Evolutionary conservation across 2,888 invertebrate species (phyloP).

Genomic region (Petrolisthes manimaculis): DNA sequence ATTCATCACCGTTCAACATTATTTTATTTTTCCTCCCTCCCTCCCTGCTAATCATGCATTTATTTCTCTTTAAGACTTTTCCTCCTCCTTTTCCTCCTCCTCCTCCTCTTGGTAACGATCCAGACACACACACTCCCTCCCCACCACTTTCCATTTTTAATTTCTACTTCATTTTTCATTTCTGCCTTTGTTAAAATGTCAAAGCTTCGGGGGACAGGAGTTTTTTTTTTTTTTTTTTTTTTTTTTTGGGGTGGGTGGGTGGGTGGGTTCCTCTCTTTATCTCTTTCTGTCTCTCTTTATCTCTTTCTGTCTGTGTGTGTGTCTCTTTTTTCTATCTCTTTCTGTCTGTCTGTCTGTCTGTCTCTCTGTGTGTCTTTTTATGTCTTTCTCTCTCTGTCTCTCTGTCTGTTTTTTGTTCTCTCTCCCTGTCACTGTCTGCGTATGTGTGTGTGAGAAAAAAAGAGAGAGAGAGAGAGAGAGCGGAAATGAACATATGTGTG

Average conservation of each 20-base stretch:
- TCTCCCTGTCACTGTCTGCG: background rate
- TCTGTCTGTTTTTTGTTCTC: background rate
- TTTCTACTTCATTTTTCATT: too few species aligned
- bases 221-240: too few species aligned
- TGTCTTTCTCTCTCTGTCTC: background rate
- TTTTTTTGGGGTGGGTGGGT: too few species aligned
- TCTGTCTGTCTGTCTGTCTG: background rate
- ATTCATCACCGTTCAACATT: background rate
- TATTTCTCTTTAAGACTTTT: too few species aligned
- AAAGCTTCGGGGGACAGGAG: too few species aligned
- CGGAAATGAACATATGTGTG: too few species aligned
- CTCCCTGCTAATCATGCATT: background rate
- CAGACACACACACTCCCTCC: background rate
- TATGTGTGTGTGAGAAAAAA: background rate
- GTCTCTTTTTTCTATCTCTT: background rate
- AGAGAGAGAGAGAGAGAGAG: slow-evolving; percentile 1
- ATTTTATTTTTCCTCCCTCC: background rate
- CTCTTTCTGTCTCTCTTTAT: too few species aligned
- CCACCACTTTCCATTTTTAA: background rate
- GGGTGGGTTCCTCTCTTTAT: too few species aligned
- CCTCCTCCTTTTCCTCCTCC: background rate
- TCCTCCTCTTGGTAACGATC: background rate
- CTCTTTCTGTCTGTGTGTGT: background rate
- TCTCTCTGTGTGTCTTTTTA: background rate
- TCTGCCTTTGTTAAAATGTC: too few species aligned